phyloP scores from a whole-genome alignment of 2,797 vertebrate genomes.

The Macrochelys suwanniensis region DNA sequence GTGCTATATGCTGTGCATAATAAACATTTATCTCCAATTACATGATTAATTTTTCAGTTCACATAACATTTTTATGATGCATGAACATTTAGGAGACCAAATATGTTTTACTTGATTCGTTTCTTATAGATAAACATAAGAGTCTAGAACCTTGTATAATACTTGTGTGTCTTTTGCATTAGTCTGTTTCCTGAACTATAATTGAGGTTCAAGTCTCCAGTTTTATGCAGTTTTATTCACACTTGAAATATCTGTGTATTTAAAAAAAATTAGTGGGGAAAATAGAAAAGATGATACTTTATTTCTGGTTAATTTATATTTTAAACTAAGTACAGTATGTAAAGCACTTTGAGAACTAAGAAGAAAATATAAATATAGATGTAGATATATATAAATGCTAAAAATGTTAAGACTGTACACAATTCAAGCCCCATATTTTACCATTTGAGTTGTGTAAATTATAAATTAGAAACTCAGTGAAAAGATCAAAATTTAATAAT shows the following conservation, averaged over 20 bases:
- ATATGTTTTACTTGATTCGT: background rate
- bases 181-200: background rate
- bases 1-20: background rate
- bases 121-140: background rate
- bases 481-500: background rate
- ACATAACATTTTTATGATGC: background rate
- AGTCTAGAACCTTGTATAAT: background rate
- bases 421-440: background rate
- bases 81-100: background rate
- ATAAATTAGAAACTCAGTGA: background rate
- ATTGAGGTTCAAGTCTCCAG: background rate
- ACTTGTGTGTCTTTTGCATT: background rate
- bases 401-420: background rate
- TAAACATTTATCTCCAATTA: background rate
- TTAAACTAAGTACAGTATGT: background rate
- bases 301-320: too few species aligned
- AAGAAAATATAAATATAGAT: background rate
- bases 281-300: background rate
- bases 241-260: background rate
- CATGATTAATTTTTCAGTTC: constrained; percentile 30
- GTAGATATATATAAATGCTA: background rate
- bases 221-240: background rate
- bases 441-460: background rate
- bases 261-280: background rate
- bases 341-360: background rate